Evolutionary conservation across 2,888 invertebrate genomes (phyloP).

Genomic region (Leptinotarsa rubiginosa): DNA sequence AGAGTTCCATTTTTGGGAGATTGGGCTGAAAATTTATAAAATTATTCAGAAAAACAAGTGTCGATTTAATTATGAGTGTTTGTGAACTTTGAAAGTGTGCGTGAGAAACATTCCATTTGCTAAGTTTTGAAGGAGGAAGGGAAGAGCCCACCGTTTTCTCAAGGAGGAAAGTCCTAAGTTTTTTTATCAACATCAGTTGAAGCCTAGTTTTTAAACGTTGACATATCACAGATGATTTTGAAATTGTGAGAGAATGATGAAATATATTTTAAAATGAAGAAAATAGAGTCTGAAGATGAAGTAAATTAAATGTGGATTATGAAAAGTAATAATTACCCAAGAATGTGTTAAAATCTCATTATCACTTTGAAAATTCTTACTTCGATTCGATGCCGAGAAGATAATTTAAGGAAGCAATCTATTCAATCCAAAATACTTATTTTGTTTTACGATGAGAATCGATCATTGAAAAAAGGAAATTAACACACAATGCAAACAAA

Average conservation of each 20-base stretch:
- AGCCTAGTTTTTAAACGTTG: neutral
- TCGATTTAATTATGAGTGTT: slow-evolving; percentile 40
- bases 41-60: slow-evolving; percentile 28
- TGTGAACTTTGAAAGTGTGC: slow-evolving; percentile 35
- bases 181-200: neutral
- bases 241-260: neutral
- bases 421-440: too few species aligned
- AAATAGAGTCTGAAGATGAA: too few species aligned
- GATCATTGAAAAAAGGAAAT: too few species aligned
- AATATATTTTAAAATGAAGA: neutral
- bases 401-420: too few species aligned
- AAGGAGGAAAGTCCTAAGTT: neutral
- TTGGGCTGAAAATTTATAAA: slow-evolving; percentile 68
- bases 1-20: slow-evolving; percentile 64
- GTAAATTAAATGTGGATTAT: too few species aligned
- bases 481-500: too few species aligned
- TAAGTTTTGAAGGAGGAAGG: neutral
- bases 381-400: too few species aligned
- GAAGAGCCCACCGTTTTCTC: neutral
- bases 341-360: too few species aligned
- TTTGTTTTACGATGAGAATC: neutral
- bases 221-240: neutral
- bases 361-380: too few species aligned
- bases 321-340: too few species aligned
- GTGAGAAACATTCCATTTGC: slow-evolving; percentile 14